Evolutionary conservation across 2,113 vertebrate genomes (phyloP).

Genomic region (Melospiza georgiana): DNA sequence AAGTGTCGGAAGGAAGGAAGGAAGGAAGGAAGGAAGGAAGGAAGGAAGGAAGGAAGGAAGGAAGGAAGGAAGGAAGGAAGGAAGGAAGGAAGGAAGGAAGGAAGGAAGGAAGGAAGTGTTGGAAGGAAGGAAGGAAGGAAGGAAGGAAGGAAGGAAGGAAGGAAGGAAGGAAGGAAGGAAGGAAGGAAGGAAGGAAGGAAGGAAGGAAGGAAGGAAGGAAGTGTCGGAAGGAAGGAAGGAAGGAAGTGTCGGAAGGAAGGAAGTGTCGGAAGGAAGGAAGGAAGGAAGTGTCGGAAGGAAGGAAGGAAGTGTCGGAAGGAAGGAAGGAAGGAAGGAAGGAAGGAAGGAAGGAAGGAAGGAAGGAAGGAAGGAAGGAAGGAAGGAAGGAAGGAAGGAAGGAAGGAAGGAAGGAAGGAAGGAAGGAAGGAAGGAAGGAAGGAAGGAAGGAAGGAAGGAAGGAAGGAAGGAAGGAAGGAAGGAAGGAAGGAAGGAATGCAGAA

Average conservation of each 20-base stretch:
- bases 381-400: rapidly evolving
- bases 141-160: too few species aligned
- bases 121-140: rapidly evolving
- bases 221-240: too few species aligned
- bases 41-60: neutral
- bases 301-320: neutral
- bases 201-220: rapidly evolving
- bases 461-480: too few species aligned
- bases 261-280: too few species aligned
- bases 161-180: neutral
- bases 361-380: rapidly evolving
- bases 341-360: rapidly evolving
- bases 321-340: neutral
- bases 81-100: too few species aligned
- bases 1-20: rapidly evolving
- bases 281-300: neutral
- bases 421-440: rapidly evolving
- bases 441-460: rapidly evolving
- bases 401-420: too few species aligned
- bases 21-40: neutral
- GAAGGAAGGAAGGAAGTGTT: too few species aligned
- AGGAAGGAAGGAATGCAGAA: neutral
- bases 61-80: rapidly evolving
- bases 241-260: neutral
- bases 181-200: neutral